Percentiles rank a stretch among this genome's conserved stretches.
Conservation (phyloP, 1,140 invertebrate genomes). For the Manduca sexta region DNA sequence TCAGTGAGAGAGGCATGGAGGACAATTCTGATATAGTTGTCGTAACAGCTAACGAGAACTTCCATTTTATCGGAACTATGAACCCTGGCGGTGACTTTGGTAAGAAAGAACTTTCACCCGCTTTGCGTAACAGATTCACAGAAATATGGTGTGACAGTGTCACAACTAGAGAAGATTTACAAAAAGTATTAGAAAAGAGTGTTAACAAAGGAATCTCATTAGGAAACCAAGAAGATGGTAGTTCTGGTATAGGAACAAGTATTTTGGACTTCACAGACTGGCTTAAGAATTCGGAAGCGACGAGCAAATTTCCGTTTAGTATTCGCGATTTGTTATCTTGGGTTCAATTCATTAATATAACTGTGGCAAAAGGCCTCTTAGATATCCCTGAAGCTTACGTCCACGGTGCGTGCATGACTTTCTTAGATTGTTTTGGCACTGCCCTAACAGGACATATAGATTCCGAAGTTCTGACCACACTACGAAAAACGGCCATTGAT, state of each 20-base stretch:
- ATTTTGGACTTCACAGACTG: slow-evolving; percentile 89
- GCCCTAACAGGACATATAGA: slow-evolving; percentile 78
- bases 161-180: slow-evolving; percentile 80
- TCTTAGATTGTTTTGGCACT: slow-evolving; percentile 91
- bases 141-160: slow-evolving; percentile 97
- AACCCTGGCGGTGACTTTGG: slow-evolving; percentile 99
- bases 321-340: slow-evolving; percentile 95
- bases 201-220: slow-evolving; percentile 72
- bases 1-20: slow-evolving; percentile 89
- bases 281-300: slow-evolving; percentile 82
- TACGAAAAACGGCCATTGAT: slow-evolving; percentile 69
- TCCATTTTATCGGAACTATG: slow-evolving; percentile 98
- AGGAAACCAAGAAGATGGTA: slow-evolving; percentile 73
- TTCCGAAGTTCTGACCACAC: slow-evolving; percentile 65
- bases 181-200: slow-evolving; percentile 88
- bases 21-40: slow-evolving; percentile 75
- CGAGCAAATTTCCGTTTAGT: slow-evolving; percentile 87
- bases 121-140: slow-evolving; percentile 97
- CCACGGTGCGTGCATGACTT: slow-evolving; percentile 92
- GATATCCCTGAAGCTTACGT: slow-evolving; percentile 80
- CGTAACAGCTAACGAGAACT: slow-evolving; percentile 83
- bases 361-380: slow-evolving; percentile 65
- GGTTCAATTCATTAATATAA: slow-evolving; percentile 92
- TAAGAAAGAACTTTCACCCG: slow-evolving; percentile 99
- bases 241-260: slow-evolving; percentile 76